Percentiles rank a stretch among this genome's conserved stretches.
phyloP scores from a whole-genome alignment of 2,797 vertebrate species.

The Podargus strigoides region DNA sequence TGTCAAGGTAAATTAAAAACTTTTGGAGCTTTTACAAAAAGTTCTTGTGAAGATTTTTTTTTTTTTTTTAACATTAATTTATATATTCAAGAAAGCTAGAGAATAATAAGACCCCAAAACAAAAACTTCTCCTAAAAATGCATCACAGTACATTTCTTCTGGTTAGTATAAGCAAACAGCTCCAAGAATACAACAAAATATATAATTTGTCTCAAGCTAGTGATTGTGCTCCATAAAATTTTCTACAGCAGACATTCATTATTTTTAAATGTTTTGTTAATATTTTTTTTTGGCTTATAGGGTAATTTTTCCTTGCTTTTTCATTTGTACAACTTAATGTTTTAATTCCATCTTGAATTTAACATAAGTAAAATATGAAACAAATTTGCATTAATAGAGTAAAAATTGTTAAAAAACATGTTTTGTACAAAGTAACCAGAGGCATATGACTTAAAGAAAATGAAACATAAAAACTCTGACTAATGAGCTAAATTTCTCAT shows the following conservation, averaged over 20 bases:
- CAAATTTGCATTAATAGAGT: neutral
- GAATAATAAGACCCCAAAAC: neutral
- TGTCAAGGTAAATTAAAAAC: neutral
- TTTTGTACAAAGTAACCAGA: constrained; percentile 31
- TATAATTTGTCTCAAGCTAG: neutral
- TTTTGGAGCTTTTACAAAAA: neutral
- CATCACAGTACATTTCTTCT: neutral
- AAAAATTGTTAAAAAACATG: constrained; percentile 39
- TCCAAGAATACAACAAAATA: neutral
- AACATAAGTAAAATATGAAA: constrained; percentile 32
- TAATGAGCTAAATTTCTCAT: constrained; percentile 43
- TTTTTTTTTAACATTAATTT: too few relatives aligned
- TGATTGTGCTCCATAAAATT: neutral
- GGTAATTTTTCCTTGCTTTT: constrained; percentile 51
- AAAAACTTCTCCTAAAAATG: neutral
- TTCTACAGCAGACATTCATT: neutral
- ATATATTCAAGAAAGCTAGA: neutral
- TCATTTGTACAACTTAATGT: constrained; percentile 59
- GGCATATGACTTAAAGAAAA: neutral
- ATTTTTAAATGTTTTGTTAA: neutral
- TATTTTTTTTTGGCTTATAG: constrained; percentile 38
- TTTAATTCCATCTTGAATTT: constrained; percentile 66
- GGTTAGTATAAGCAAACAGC: neutral
- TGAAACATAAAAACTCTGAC: constrained; percentile 10
- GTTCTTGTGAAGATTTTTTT: neutral